These are phyloP conservation scores for Scomber colias DNA, from an alignment of 2,113 vertebrate genomes.

Conservation along the genomic window DNA sequence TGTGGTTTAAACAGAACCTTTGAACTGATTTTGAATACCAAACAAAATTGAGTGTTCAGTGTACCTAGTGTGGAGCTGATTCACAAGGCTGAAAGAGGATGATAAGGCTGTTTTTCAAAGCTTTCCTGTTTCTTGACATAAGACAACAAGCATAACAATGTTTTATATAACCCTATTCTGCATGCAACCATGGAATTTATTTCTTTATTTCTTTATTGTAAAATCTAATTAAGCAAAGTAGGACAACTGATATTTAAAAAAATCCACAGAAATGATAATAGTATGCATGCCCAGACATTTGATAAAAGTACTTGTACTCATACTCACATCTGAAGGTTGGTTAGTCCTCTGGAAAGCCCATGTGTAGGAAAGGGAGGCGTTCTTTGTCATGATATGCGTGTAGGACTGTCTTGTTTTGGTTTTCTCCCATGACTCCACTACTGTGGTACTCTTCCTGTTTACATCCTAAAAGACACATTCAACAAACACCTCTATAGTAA, in stretches of 20 bases:
- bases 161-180: background rate
- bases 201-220: too few relatives aligned
- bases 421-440: conserved; percentile 96
- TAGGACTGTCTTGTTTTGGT: conserved; percentile 92
- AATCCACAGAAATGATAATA: background rate
- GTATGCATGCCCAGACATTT: background rate
- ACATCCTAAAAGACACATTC: conserved; percentile 86
- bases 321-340: conserved; percentile 92
- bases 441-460: conserved; percentile 93
- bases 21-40: background rate
- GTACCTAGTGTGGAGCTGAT: conserved; percentile 23
- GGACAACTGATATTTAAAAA: background rate
- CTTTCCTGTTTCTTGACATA: background rate
- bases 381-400: conserved; percentile 92
- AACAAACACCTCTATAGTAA: background rate
- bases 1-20: background rate
- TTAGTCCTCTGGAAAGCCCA: conserved; percentile 99
- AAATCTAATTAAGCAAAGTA: background rate
- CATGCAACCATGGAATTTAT: too few relatives aligned
- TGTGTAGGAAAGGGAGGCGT: conserved; percentile 93
- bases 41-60: conserved; percentile 40
- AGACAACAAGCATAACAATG: background rate
- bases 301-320: background rate
- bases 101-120: conserved; percentile 13
- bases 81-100: background rate